These are phyloP conservation scores for Hyaena hyaena DNA, from an alignment of 2,113 vertebrate species.

Conservation along the genomic window DNA sequence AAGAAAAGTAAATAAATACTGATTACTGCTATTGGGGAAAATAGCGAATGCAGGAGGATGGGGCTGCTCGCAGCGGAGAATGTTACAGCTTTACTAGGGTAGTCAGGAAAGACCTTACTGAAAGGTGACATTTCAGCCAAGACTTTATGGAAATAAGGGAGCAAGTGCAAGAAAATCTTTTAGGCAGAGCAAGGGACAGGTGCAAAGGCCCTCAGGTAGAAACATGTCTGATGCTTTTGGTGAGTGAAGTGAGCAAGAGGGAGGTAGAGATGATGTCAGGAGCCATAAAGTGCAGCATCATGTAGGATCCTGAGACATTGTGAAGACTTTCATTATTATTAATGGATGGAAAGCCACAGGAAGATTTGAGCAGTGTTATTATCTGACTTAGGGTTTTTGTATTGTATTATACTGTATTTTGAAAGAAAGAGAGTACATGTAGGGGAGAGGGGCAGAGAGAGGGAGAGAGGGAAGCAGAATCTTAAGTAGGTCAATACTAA, in stretches of 20 bases:
- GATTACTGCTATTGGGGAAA: background rate
- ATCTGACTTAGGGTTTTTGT: background rate
- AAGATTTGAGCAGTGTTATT: background rate
- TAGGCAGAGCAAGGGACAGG: background rate
- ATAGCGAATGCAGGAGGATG: background rate
- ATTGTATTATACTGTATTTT: no score
- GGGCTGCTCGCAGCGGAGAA: background rate
- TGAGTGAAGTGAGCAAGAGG: background rate
- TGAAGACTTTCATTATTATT: background rate
- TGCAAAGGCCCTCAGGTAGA: background rate
- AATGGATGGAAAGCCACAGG: background rate
- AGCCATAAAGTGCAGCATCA: background rate
- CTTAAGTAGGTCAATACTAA: no score
- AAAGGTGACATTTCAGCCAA: background rate
- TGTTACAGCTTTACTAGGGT: background rate
- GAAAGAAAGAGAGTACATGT: no score
- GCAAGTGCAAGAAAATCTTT: background rate
- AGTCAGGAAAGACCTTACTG: background rate
- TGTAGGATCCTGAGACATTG: background rate
- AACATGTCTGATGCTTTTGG: background rate
- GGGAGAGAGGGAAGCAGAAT: no score
- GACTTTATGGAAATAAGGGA: background rate
- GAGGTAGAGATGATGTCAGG: background rate
- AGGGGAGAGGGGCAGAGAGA: no score
- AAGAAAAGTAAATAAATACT: background rate